These are phyloP conservation scores for Platycheirus albimanus DNA, from an alignment of 2,888 invertebrate species.

Conservation along the genomic window DNA sequence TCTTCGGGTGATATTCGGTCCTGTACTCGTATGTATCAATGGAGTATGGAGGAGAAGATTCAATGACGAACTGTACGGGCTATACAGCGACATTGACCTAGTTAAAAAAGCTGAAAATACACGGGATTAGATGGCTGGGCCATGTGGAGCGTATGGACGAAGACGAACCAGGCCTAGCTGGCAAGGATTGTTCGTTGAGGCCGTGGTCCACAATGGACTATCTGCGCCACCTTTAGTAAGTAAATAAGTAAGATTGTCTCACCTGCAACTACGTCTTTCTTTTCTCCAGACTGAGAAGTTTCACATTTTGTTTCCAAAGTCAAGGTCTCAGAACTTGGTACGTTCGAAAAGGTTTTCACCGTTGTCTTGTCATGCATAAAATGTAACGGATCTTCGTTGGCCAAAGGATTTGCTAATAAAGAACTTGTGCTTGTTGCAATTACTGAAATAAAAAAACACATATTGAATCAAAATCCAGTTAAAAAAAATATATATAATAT, in stretches of 20 bases:
- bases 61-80: no score
- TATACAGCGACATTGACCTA: no score
- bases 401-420: conserved; percentile 39
- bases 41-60: no score
- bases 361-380: not conserved
- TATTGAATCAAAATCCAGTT: not conserved
- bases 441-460: conserved; percentile 12
- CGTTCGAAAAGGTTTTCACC: conserved; percentile 6
- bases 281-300: not conserved
- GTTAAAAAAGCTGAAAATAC: no score
- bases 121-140: no score
- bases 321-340: not conserved
- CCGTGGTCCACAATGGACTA: no score
- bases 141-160: no score
- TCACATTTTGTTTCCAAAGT: not conserved
- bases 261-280: not conserved
- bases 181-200: not conserved
- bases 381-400: conserved; percentile 8
- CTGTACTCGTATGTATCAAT: no score
- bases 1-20: no score
- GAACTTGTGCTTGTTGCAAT: conserved; percentile 48
- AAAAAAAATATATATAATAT: not conserved
- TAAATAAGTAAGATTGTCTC: not conserved
- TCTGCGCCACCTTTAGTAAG: no score
- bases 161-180: no score